phyloP scores from a whole-genome alignment of 2,113 vertebrate species.

The Aix galericulata region DNA sequence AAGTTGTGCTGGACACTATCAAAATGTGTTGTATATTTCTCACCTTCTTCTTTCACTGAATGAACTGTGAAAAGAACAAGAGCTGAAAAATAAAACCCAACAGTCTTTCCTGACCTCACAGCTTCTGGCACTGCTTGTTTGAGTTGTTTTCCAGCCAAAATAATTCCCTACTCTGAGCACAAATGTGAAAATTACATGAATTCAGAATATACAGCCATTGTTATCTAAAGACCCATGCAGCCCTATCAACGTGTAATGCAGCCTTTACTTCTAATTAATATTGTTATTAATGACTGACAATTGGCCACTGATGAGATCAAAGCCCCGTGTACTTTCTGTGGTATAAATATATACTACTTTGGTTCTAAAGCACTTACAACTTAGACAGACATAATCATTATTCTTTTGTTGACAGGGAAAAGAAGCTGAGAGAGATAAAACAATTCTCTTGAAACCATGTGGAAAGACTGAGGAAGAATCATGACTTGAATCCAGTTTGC shows the following conservation, averaged over 20 bases:
- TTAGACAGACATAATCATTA: neutral
- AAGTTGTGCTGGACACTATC: neutral
- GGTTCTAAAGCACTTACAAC: neutral
- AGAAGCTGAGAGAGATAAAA: neutral
- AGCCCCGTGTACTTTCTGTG: neutral
- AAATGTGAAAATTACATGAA: conserved; percentile 9
- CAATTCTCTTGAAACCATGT: neutral
- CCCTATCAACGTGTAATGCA: neutral
- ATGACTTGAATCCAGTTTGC: neutral
- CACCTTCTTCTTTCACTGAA: conserved; percentile 20
- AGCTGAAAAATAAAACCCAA: conserved; percentile 25
- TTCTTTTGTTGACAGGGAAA: neutral
- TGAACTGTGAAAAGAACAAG: neutral
- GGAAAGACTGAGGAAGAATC: neutral
- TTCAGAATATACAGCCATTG: neutral
- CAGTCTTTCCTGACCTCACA: conserved; percentile 26
- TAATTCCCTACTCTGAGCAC: neutral
- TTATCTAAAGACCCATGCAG: neutral
- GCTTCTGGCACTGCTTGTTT: conserved; percentile 12
- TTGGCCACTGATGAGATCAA: conserved; percentile 2
- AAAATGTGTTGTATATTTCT: neutral
- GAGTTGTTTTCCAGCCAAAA: conserved; percentile 33
- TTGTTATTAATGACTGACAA: neutral
- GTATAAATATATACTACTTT: neutral
- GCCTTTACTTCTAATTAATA: conserved; percentile 24